Evolutionary conservation across 92 coral and sea anemone genomes (phyloP), one percentile per base, ranked within the genome.

Genomic region (Pocillopora grandis): DNA sequence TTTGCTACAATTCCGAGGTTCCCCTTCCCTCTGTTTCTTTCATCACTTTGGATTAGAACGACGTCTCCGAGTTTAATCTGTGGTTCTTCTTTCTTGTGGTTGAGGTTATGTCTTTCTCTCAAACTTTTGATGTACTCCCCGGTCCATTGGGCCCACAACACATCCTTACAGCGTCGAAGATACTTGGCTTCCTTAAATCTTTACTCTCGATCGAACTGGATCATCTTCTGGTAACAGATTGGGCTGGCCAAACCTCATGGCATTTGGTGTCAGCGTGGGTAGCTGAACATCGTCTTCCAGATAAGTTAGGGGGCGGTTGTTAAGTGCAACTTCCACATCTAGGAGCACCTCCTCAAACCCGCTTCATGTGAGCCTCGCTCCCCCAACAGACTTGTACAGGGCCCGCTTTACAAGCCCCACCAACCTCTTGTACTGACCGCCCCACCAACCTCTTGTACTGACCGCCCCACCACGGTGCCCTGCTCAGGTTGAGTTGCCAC

Each of bases 171-270:
- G 9, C 81, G 75, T 57, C 61, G 76, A 0, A 87, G 81, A 56
- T 87, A 80, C 56, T 73, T 87, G 19, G 71, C 90, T n/a, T 74
- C 72, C 79, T 61, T 63, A 80, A 58, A 58, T 87, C 90, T 18
- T 18, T 33, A 12, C 71, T 75, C 49, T 59, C 90, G 17, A 62
- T 52, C 74, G 87, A 56, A 49, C 78, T 18, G 55, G 65, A 36
- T 78, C 58, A 71, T 86, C 89, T 19, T 72, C 85, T 21, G 80
- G 76, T 4, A 79, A 16, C 6, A 80, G 80, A 42, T 80, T 86
- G 21, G 80, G 72, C 72, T 58, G 65, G 10, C 62, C 62, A 10
- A 78, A 80, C 79, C 80, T 72, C 86, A 87, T 73, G 12, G 73
- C 59, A 10, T 59, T 59, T 2, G 73, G 73, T 35, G 73, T 69